Percentiles rank a stretch among this genome's conserved stretches.
These are phyloP conservation scores for Meteorus cinctellus DNA, from an alignment of 2,888 invertebrate genomes.

Conservation along the genomic window DNA sequence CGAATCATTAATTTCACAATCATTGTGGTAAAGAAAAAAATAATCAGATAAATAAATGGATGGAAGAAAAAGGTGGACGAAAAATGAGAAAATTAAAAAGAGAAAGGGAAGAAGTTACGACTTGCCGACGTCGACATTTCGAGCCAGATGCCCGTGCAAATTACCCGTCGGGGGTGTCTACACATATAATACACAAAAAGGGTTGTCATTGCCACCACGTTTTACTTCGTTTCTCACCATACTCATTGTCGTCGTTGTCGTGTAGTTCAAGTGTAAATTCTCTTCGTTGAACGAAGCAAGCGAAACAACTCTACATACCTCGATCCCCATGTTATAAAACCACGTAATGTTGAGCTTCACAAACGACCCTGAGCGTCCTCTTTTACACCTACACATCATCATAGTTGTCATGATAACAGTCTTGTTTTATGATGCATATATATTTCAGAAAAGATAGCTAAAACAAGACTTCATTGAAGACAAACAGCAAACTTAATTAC, in stretches of 20 bases:
- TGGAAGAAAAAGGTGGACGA: neutral
- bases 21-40: slow-evolving; percentile 59
- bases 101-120: slow-evolving; percentile 57
- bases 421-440: slow-evolving; percentile 58
- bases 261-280: slow-evolving; percentile 16
- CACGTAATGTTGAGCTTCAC: slow-evolving; percentile 49
- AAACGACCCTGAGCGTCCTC: slow-evolving; percentile 54
- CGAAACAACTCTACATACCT: slow-evolving; percentile 2
- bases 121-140: slow-evolving; percentile 53
- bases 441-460: slow-evolving; percentile 27
- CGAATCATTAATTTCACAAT: slow-evolving; percentile 71
- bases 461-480: neutral
- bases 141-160: slow-evolving; percentile 61
- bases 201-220: slow-evolving; percentile 45
- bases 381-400: slow-evolving; percentile 51
- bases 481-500: slow-evolving; percentile 5
- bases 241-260: slow-evolving; percentile 15
- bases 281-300: slow-evolving; percentile 7
- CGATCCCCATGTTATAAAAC: slow-evolving; percentile 42
- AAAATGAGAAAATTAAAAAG: slow-evolving; percentile 22
- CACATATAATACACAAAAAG: slow-evolving; percentile 49
- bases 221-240: slow-evolving; percentile 29
- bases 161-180: slow-evolving; percentile 43
- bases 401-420: slow-evolving; percentile 58
- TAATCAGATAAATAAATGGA: slow-evolving; percentile 39